These are phyloP conservation scores for Pseudois nayaur DNA, from an alignment of 2,113 vertebrate genomes.

Conservation along the genomic window DNA sequence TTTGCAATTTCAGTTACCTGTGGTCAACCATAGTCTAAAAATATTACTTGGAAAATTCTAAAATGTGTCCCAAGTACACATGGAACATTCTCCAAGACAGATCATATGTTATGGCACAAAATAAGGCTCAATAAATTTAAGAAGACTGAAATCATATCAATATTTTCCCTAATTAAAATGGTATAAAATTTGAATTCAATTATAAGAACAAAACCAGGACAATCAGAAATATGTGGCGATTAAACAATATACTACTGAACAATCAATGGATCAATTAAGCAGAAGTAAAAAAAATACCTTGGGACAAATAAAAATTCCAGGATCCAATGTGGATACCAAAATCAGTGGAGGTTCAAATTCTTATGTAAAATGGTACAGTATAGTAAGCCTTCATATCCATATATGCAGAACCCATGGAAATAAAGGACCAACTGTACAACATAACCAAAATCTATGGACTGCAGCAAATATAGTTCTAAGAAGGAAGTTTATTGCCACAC, in stretches of 20 bases:
- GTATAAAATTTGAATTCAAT: background rate
- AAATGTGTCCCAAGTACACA: background rate
- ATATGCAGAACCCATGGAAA: background rate
- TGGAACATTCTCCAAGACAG: background rate
- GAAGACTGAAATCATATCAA: background rate
- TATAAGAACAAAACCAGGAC: background rate
- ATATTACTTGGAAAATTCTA: background rate
- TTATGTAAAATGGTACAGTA: background rate
- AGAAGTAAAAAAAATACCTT: background rate
- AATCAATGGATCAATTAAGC: background rate
- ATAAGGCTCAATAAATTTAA: background rate
- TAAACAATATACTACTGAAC: background rate
- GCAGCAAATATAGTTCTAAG: background rate
- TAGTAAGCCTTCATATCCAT: background rate
- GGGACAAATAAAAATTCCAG: background rate
- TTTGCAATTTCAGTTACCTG: background rate
- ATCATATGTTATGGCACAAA: background rate
- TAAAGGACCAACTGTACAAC: background rate
- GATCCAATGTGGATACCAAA: background rate
- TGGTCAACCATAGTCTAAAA: background rate
- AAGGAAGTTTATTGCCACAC: background rate
- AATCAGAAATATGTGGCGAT: background rate
- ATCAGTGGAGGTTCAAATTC: background rate
- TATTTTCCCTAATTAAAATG: background rate
- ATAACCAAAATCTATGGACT: background rate